Percentiles rank a stretch among this genome's conserved stretches.
These are phyloP conservation scores for Branchipolynoe longqiensis DNA, from an alignment of 2,888 invertebrate species.

Conservation along the genomic window DNA sequence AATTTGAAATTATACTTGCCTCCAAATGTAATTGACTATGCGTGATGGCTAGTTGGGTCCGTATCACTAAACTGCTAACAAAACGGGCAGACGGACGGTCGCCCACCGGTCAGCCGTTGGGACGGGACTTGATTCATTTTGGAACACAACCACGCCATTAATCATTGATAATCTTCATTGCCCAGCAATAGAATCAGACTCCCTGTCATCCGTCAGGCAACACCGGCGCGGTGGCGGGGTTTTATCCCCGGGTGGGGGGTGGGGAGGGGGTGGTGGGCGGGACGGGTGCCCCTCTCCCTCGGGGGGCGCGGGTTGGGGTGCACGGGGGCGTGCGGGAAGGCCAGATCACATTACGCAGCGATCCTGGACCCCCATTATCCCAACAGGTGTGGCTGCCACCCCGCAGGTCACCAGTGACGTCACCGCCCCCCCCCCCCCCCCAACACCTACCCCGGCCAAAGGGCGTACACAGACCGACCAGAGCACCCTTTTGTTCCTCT, in stretches of 20 bases:
- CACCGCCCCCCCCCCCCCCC: neutral
- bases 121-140: conserved; percentile 17
- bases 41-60: too few relatives aligned
- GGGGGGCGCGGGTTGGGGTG: neutral
- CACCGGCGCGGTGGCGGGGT: too few relatives aligned
- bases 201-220: neutral
- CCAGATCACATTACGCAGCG: conserved; percentile 1
- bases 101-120: neutral
- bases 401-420: neutral
- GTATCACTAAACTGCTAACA: too few relatives aligned
- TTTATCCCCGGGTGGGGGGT: too few relatives aligned
- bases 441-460: neutral
- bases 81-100: too few relatives aligned
- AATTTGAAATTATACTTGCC: too few relatives aligned
- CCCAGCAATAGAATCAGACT: neutral
- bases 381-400: conserved; percentile 37
- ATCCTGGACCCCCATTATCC: neutral
- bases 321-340: neutral
- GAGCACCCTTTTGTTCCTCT: too few relatives aligned
- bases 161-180: neutral
- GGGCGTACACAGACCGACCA: too few relatives aligned
- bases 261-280: neutral
- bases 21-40: too few relatives aligned
- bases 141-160: neutral
- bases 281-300: too few relatives aligned